Conservation (phyloP, 2,113 vertebrate species). For the Phylloscopus trochilus region DNA sequence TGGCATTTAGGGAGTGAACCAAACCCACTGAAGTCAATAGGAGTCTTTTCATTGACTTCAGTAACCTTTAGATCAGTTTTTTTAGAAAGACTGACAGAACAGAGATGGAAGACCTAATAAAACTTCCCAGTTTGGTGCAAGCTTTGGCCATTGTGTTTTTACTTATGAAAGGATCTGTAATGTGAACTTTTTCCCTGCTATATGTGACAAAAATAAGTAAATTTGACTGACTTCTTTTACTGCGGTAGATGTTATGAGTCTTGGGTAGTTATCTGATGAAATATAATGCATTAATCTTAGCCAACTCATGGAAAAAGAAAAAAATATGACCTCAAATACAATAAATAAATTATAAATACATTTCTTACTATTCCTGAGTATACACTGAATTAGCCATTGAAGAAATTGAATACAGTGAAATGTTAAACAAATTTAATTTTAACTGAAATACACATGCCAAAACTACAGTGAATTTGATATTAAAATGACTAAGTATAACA, state of each 20-base stretch:
- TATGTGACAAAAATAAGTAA: not conserved
- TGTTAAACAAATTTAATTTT: not conserved
- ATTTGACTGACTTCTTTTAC: not conserved
- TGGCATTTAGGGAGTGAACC: slow-evolving; percentile 20
- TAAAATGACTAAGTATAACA: not conserved
- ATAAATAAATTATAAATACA: not conserved
- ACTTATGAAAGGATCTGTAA: not conserved
- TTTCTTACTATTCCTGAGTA: not conserved
- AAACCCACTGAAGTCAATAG: slow-evolving; percentile 23
- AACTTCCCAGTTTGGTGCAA: not conserved
- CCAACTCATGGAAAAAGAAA: not conserved
- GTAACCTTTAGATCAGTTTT: slow-evolving; percentile 42
- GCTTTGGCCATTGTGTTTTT: not conserved
- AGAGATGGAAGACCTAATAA: not conserved
- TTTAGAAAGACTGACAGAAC: not conserved
- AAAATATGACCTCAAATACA: not conserved
- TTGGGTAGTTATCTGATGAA: not conserved
- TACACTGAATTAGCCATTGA: not conserved
- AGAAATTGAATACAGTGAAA: slow-evolving; percentile 1
- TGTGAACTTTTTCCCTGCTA: not conserved
- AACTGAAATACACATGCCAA: not conserved
- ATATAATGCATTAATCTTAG: not conserved
- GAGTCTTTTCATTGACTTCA: slow-evolving; percentile 51
- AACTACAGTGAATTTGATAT: not conserved
- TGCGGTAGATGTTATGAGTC: not conserved